Evolutionary conservation across 2,888 invertebrate genomes (phyloP).

Genomic region (Cryptocephalus primarius): DNA sequence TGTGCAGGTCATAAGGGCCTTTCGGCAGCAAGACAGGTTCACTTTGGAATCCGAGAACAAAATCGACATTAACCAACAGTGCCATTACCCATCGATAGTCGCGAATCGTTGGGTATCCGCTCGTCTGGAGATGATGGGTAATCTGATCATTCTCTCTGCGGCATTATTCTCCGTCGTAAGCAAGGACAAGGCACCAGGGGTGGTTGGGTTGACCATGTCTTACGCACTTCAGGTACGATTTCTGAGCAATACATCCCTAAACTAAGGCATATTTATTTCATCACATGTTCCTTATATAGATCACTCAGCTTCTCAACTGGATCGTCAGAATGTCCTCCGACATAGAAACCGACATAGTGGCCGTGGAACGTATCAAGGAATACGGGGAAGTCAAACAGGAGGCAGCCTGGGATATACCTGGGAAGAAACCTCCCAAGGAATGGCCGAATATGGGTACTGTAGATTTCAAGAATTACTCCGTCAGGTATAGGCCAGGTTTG

Average conservation of each 20-base stretch:
- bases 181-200: constrained; percentile 60
- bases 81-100: constrained; percentile 85
- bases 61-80: constrained; percentile 86
- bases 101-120: constrained; percentile 94
- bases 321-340: constrained; percentile 92
- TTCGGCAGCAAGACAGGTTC: constrained; percentile 69
- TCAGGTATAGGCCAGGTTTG: constrained; percentile 75
- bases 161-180: constrained; percentile 83
- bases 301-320: constrained; percentile 93
- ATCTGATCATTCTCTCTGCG: constrained; percentile 87
- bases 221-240: constrained; percentile 64
- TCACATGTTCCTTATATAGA: constrained; percentile 41
- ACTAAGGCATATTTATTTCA: too few species aligned
- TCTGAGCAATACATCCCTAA: too few species aligned
- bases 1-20: constrained; percentile 78
- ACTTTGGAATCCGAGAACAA: constrained; percentile 75
- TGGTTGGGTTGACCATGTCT: constrained; percentile 81
- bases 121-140: constrained; percentile 91
- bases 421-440: constrained; percentile 46
- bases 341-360: constrained; percentile 93
- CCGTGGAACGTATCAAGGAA: constrained; percentile 93
- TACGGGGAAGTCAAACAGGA: constrained; percentile 80
- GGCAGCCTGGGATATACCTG: constrained; percentile 62
- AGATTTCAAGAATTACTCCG: constrained; percentile 68
- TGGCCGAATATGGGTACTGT: constrained; percentile 82